phyloP scores from a whole-genome alignment of 2,888 invertebrate genomes.

The Ferdinandea cuprea region DNA sequence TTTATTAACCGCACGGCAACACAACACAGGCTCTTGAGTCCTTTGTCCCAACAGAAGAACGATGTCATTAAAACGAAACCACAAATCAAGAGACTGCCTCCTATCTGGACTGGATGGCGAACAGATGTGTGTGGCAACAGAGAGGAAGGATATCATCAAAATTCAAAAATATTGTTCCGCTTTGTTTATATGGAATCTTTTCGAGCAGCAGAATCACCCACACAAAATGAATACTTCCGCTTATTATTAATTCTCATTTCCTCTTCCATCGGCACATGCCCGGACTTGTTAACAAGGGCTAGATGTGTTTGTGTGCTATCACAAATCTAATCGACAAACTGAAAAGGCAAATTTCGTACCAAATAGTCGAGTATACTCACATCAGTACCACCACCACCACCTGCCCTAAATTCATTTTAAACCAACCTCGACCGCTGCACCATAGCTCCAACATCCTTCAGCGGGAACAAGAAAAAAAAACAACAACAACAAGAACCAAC shows the following conservation, averaged over 20 bases:
- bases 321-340: slow-evolving; percentile 31
- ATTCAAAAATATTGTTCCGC: neutral
- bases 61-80: slow-evolving; percentile 40
- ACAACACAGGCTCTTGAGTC: neutral
- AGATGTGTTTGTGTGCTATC: slow-evolving; percentile 26
- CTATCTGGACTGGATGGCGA: neutral
- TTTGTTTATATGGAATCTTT: slow-evolving; percentile 11
- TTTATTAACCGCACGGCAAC: slow-evolving; percentile 44
- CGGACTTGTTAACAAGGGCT: slow-evolving; percentile 1
- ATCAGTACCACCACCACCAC: neutral
- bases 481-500: slow-evolving; percentile 1
- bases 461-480: slow-evolving; percentile 15
- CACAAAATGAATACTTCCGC: slow-evolving; percentile 42
- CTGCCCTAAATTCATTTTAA: slow-evolving; percentile 43
- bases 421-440: slow-evolving; percentile 8
- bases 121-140: no score
- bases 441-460: slow-evolving; percentile 22
- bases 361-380: slow-evolving; percentile 2
- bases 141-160: neutral
- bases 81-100: slow-evolving; percentile 36
- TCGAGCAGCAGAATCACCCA: slow-evolving; percentile 23
- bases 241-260: slow-evolving; percentile 58
- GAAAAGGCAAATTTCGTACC: neutral
- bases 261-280: slow-evolving; percentile 33
- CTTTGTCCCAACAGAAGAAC: slow-evolving; percentile 14